These are phyloP conservation scores for Cladorhizidae sp. DNA, from an alignment of 37 sponge, comb jelly and placozoan genomes.

Conservation along the genomic window DNA sequence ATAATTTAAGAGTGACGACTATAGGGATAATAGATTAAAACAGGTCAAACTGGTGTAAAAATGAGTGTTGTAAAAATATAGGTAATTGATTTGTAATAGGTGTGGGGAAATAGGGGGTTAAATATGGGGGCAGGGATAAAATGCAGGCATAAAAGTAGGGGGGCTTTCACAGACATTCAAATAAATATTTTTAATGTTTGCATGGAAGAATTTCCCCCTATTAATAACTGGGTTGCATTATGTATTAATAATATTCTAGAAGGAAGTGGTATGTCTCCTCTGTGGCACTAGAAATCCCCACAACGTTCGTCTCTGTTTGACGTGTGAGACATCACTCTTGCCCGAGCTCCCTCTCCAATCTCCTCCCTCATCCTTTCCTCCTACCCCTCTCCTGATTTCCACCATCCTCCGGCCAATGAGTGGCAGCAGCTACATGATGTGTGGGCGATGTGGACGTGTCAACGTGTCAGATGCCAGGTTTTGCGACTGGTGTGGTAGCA, in stretches of 20 bases:
- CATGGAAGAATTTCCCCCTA: background rate
- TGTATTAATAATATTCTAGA: conserved; percentile 28
- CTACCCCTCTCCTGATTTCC: conserved; percentile 24
- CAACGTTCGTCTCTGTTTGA: conserved; percentile 57
- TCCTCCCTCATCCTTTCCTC: background rate
- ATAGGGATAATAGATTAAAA: no score
- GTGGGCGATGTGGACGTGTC: conserved; percentile 73
- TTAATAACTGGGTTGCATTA: background rate
- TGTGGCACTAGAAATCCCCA: conserved; percentile 74
- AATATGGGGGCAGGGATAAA: no score
- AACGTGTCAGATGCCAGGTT: conserved; percentile 83
- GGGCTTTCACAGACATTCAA: no score
- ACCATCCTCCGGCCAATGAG: conserved; percentile 29
- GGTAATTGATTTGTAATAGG: no score
- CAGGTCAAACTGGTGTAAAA: no score
- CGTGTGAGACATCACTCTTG: no score
- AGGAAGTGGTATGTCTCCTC: conserved; percentile 34
- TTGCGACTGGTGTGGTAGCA: conserved; percentile 90
- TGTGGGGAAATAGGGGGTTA: no score
- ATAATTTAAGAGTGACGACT: no score
- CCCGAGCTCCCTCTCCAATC: background rate
- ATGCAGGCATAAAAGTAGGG: no score
- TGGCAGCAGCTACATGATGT: conserved; percentile 70
- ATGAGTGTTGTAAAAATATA: no score
- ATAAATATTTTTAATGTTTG: no score